These are phyloP conservation scores for Odocoileus virginianus DNA, from an alignment of 2,113 vertebrate genomes.

Conservation along the genomic window DNA sequence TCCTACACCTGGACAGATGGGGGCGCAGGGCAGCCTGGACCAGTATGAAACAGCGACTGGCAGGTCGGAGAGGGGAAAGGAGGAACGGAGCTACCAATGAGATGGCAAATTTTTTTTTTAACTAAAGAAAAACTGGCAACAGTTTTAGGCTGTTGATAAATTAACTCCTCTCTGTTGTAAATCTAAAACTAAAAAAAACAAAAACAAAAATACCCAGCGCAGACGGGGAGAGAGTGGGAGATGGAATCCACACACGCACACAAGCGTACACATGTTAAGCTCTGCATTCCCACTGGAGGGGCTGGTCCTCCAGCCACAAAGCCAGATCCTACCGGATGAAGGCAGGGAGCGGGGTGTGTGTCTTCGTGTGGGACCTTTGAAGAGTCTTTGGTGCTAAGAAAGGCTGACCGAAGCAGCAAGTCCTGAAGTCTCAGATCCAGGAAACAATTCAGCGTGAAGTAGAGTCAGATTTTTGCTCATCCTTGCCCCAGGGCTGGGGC, in stretches of 20 bases:
- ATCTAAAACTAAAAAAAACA: conserved; percentile 73
- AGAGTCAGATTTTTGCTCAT: conserved; percentile 21
- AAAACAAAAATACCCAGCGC: conserved; percentile 64
- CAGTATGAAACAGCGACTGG: conserved; percentile 11
- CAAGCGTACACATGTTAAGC: neutral
- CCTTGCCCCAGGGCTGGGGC: neutral
- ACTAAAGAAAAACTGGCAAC: conserved; percentile 68
- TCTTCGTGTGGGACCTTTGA: conserved; percentile 35
- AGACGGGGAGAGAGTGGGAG: conserved; percentile 35
- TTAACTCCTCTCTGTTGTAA: conserved; percentile 72
- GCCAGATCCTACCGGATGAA: neutral
- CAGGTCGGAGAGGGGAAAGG: neutral
- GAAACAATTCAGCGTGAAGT: conserved; percentile 30
- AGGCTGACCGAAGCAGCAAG: conserved; percentile 61
- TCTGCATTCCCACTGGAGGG: neutral
- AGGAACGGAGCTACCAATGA: conserved; percentile 58
- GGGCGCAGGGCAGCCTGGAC: conserved; percentile 44
- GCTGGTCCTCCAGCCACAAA: neutral
- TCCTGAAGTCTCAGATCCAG: conserved; percentile 58
- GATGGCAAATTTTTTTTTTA: conserved; percentile 46
- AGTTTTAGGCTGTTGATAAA: conserved; percentile 69
- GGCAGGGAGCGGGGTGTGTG: neutral
- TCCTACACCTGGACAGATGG: conserved; percentile 52
- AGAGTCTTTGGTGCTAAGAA: conserved; percentile 79
- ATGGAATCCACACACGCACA: neutral